Base-by-base conservation (phyloP, 23 tunicate species). In the Botrylloides violaceus region DNA sequence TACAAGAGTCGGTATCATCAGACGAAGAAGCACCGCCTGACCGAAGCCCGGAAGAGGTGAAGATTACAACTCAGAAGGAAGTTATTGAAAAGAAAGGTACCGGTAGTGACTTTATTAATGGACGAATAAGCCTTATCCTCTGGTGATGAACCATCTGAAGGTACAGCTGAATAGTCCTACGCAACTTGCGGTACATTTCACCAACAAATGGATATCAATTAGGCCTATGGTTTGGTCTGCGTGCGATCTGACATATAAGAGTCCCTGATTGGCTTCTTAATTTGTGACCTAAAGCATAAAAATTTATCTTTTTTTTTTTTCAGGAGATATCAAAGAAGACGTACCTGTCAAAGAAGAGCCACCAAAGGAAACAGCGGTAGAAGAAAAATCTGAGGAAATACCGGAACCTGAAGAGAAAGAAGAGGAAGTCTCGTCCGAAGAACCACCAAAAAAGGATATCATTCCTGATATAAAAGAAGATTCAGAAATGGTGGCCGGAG, bases 331-430 rank as follows among this genome's bases (percentile, higher is more conserved):
- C n/a, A 31, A 64, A 64, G 38, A 22, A 6, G 49, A 59, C 59
- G 79, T 32, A 32, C 3, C 7, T 4, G 36, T 25, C 31, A 57
- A 29, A 75, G 32, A 35, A 36, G 59, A 65, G 49, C 3, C 34
- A 63, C 73, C 50, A 65, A 47, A 27, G 0, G 47, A 48, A 21
- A 48, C 12, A 6, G 61, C 20, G 81, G 43, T 49, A 65, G 43
- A 28, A 25, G 63, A 66, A 7, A 36, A 58, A 9, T 23, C 32
- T 18, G 64, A 65, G 64, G 64, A 65, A 0, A 3, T 20, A 21
- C 25, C 32, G 71, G 3, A 36, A 36, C 31, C 19, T 0, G 55
- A 75, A 23, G 71, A 61, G 36, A 1, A 9, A n/a, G 38, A 33
- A 36, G 71, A 76, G 23, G 71, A 61, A 2, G 32, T 6, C 7